phyloP scores from a whole-genome alignment of 2,113 vertebrate species.

The Erinaceus europaeus region DNA sequence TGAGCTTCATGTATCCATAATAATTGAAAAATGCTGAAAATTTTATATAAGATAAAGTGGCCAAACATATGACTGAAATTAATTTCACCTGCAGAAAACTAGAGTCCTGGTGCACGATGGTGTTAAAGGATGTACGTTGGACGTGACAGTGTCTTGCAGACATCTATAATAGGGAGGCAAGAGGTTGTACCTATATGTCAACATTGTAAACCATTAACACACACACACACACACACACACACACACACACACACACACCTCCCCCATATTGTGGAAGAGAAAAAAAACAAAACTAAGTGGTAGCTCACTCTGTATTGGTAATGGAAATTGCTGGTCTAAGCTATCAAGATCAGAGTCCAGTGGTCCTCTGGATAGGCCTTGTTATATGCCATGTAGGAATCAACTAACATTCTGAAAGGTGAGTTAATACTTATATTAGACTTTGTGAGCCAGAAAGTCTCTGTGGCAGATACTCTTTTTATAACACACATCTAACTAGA shows the following conservation, averaged over 20 bases:
- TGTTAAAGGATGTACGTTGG: too few relatives aligned
- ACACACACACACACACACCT: too few relatives aligned
- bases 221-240: too few relatives aligned
- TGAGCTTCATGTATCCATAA: too few relatives aligned
- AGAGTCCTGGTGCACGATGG: too few relatives aligned
- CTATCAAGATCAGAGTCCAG: not conserved
- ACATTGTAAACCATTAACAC: too few relatives aligned
- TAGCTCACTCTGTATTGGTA: not conserved
- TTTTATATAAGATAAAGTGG: too few relatives aligned
- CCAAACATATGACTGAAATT: not conserved
- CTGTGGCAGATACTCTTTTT: not conserved
- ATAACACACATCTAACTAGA: not conserved
- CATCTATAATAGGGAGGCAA: too few relatives aligned
- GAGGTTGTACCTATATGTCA: too few relatives aligned
- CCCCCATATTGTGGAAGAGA: too few relatives aligned
- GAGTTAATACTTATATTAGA: conserved; percentile 12
- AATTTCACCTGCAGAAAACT: not conserved
- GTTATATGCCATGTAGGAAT: not conserved
- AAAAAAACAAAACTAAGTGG: not conserved
- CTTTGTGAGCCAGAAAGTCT: not conserved
- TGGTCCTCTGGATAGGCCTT: not conserved
- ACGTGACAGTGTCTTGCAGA: too few relatives aligned
- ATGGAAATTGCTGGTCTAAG: not conserved
- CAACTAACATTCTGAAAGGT: not conserved
- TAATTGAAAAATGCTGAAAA: too few relatives aligned